A percentile compares a stretch with the other conserved stretches of the same genome.
Conservation (phyloP, 1,140 invertebrate genomes). For the Brachionus sp. region DNA sequence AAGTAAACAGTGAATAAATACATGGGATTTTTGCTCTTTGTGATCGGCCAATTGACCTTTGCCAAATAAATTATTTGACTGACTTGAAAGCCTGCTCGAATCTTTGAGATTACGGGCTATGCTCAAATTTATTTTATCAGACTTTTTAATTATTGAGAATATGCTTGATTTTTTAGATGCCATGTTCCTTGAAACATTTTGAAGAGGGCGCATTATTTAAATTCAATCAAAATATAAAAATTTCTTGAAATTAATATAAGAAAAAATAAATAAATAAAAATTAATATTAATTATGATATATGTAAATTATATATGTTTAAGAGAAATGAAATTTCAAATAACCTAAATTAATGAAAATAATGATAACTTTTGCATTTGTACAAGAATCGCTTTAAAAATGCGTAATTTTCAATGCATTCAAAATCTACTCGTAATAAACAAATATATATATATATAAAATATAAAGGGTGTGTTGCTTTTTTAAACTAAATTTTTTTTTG, state of each 20-base stretch:
- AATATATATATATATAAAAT: background rate
- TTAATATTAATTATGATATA: background rate
- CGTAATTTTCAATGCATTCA: background rate
- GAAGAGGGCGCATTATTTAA: background rate
- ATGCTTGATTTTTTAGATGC: background rate
- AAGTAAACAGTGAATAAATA: background rate
- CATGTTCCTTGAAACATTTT: background rate
- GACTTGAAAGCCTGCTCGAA: background rate
- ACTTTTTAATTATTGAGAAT: background rate
- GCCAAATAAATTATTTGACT: background rate
- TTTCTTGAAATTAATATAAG: too few species aligned
- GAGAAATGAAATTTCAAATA: background rate
- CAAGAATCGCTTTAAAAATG: background rate
- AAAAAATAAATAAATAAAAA: background rate
- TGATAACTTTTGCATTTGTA: conserved; percentile 1
- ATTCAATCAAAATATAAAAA: background rate
- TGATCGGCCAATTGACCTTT: background rate
- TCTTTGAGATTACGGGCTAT: background rate
- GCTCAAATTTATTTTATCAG: background rate
- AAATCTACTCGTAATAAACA: background rate
- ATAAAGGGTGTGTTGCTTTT: background rate
- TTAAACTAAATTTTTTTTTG: background rate
- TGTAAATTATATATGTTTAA: background rate
- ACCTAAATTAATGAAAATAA: background rate
- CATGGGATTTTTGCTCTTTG: background rate